Evolutionary conservation across 37 sponge, comb jelly and placozoan genomes (phyloP).

Genomic region (Ephydatia muelleri): DNA sequence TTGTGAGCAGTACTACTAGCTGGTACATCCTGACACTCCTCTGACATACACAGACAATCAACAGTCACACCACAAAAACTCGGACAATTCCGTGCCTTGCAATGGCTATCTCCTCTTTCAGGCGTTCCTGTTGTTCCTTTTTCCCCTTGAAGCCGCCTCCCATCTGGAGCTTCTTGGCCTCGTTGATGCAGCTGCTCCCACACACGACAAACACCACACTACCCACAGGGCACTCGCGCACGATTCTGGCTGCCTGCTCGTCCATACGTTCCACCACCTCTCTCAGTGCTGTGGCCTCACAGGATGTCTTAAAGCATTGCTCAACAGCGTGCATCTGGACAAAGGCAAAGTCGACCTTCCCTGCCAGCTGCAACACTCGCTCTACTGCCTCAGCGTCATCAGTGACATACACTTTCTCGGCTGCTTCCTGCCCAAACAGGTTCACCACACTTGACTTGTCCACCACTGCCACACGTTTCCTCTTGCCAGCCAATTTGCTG

Average conservation of each 20-base stretch:
- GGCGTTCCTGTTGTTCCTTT: background rate
- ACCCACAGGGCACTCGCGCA: slow-evolving; percentile 29
- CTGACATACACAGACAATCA: background rate
- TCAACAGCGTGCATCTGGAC: slow-evolving; percentile 64
- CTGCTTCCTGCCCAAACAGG: slow-evolving; percentile 16
- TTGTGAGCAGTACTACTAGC: too few relatives aligned
- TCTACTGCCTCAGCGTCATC: slow-evolving; percentile 47
- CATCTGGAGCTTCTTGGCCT: slow-evolving; percentile 27
- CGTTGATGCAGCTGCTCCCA: slow-evolving; percentile 52
- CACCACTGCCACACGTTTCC: slow-evolving; percentile 32
- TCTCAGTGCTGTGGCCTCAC: background rate
- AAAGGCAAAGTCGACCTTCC: slow-evolving; percentile 39
- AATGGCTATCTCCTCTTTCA: slow-evolving; percentile 20
- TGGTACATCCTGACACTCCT: too few relatives aligned
- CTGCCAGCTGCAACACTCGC: slow-evolving; percentile 1
- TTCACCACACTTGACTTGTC: slow-evolving; percentile 46
- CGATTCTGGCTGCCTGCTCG: background rate
- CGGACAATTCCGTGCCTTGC: slow-evolving; percentile 45
- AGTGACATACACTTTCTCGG: background rate
- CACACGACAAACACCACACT: slow-evolving; percentile 44
- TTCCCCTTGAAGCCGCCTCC: background rate
- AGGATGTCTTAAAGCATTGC: slow-evolving; percentile 6
- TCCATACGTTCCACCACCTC: slow-evolving; percentile 24
- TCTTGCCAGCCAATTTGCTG: slow-evolving; percentile 15
- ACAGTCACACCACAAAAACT: background rate